phyloP scores from a whole-genome alignment of 2,797 vertebrate species.

The Neosilurus mollespiculum region DNA sequence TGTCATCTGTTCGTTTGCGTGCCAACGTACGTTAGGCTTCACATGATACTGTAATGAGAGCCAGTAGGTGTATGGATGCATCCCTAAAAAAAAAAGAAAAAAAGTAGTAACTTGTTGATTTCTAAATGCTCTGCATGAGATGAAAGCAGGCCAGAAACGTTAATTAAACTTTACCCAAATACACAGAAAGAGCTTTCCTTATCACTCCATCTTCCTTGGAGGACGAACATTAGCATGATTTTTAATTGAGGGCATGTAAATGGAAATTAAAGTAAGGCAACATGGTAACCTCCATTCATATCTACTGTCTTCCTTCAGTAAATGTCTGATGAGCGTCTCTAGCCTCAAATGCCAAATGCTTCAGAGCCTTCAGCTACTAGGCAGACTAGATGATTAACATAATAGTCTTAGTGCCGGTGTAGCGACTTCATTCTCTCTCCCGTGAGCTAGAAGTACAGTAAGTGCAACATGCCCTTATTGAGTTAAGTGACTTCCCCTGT shows the following conservation, averaged over 20 bases:
- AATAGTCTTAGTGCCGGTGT: slow-evolving; percentile 39
- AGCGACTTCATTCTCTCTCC: slow-evolving; percentile 32
- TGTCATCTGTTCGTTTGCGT: not conserved
- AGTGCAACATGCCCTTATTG: slow-evolving; percentile 18
- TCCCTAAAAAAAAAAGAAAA: not conserved
- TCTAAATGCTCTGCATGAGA: not conserved
- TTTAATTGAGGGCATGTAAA: slow-evolving; percentile 52
- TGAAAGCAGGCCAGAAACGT: slow-evolving; percentile 37
- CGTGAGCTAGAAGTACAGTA: slow-evolving; percentile 23
- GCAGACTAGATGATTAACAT: slow-evolving; percentile 43
- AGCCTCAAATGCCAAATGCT: slow-evolving; percentile 22
- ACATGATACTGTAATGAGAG: too few relatives aligned
- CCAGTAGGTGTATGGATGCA: not conserved
- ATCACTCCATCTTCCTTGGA: slow-evolving; percentile 32
- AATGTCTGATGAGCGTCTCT: slow-evolving; percentile 6
- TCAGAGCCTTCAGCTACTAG: slow-evolving; percentile 22
- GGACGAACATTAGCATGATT: slow-evolving; percentile 51
- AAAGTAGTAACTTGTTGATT: not conserved
- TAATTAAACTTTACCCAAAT: slow-evolving; percentile 43
- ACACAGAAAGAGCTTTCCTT: slow-evolving; percentile 27
- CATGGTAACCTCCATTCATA: slow-evolving; percentile 27
- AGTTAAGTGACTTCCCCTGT: slow-evolving; percentile 44
- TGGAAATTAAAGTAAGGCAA: slow-evolving; percentile 42
- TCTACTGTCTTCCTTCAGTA: slow-evolving; percentile 12
- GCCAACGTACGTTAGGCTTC: not conserved